These are phyloP conservation scores for Yponomeuta malinellus DNA, from an alignment of 2,888 invertebrate species.

Conservation along the genomic window DNA sequence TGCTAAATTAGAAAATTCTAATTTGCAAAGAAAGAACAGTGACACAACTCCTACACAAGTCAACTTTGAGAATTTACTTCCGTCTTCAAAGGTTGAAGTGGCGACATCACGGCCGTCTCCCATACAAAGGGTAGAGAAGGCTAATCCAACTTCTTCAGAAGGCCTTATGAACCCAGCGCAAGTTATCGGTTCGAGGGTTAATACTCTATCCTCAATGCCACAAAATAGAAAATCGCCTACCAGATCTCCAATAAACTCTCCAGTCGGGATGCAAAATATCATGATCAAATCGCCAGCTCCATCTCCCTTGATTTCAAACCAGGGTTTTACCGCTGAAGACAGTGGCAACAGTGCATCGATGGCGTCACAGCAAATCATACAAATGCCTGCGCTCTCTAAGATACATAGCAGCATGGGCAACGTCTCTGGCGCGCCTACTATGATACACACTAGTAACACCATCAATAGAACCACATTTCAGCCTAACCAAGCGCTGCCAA, in stretches of 20 bases:
- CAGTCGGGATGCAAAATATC: constrained; percentile 48
- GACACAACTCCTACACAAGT: constrained; percentile 64
- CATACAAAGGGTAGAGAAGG: constrained; percentile 54
- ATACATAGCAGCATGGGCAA: constrained; percentile 42
- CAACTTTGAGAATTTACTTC: constrained; percentile 67
- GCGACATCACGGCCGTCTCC: constrained; percentile 55
- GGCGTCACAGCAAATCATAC: constrained; percentile 65
- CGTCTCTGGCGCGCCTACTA: constrained; percentile 41
- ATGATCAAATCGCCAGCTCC: constrained; percentile 64
- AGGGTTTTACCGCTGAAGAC: constrained; percentile 42
- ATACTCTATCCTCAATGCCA: constrained; percentile 53
- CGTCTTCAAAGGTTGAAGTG: constrained; percentile 70
- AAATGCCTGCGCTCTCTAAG: constrained; percentile 70
- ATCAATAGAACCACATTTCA: constrained; percentile 56
- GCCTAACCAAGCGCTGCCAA: constrained; percentile 52
- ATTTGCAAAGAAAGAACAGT: constrained; percentile 67
- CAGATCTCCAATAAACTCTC: constrained; percentile 62
- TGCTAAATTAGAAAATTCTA: constrained; percentile 63
- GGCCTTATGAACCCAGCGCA: constrained; percentile 59
- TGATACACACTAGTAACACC: constrained; percentile 59
- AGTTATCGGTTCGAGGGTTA: constrained; percentile 56
- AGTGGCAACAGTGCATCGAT: constrained; percentile 37
- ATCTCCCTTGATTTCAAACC: constrained; percentile 55
- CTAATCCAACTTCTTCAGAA: constrained; percentile 34
- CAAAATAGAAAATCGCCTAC: constrained; percentile 66